Evolutionary conservation across 1,140 invertebrate species (phyloP), one percentile per base, ranked within the genome.

Genomic region (Papilio glaucus): DNA sequence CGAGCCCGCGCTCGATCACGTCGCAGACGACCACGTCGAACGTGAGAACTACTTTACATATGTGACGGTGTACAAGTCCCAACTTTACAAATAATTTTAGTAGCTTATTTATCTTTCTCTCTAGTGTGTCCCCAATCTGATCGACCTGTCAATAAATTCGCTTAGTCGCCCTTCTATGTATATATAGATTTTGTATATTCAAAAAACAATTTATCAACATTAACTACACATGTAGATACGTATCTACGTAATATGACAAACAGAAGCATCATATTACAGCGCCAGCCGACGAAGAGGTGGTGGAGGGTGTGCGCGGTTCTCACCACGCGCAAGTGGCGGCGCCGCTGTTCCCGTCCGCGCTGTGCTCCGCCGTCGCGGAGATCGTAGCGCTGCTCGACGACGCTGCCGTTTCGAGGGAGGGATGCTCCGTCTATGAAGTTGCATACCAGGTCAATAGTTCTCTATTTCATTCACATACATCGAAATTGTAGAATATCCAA

Each of bases 301-400:
- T 94, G 49, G 96, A 97, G 87, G 95, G 94, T 24, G 95, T 94
- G 69, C 94, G 96, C 49, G 95, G 95, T 0, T 94, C 95, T 1
- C 97, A 97, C 89, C 96, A 97, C 87, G 95, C 98, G 53, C 98
- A 98, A 86, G 96, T 97, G 0, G 98, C 98, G 0, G 97, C 99
- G 82, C 97, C 98, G 1, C 94, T 99, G 26, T 99, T 99, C 92
- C 99, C 99, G 2, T 99, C 99, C 1, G 98, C 97, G 38, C 94
- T 99, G 18, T 99, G 99, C 89, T 97, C 98, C 6, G 97, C 98
- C 4, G 98, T 99, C 0, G 96, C 99, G 72, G 97, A 97, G 85
- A 99, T 99, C 69, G 97, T 99, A 24, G 96, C 97, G 83, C 94
- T 99, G 61, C 92, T 99, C 24, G 98, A 99, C 88, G 99, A 99